Evolutionary conservation across 2,888 invertebrate genomes (phyloP), one percentile per base, ranked within the genome.

Genomic region (Ophonus ardosiacus): DNA sequence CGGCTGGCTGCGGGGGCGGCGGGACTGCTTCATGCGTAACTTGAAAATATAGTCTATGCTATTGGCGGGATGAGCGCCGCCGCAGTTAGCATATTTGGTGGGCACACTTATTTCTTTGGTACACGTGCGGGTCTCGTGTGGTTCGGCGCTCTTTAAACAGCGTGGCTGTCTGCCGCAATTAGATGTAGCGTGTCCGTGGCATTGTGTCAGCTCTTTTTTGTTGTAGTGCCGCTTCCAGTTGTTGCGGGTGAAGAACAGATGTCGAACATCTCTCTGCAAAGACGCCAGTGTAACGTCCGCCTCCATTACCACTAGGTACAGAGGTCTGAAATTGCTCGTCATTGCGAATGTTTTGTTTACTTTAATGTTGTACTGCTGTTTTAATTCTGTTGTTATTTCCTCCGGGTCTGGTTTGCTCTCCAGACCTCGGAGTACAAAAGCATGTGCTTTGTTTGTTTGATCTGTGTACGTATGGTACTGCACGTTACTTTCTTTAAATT

Each of bases 121-220:
- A 10, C 43, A 74, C 13, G n/a, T 21, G 3, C 1, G 6, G 0
- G 31, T 38, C 0, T 10, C 3, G 6, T 68, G 68, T 0, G 8
- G 10, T 15, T 3, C 68, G 0, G 76, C 76, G 13, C 76, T 51
- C 13, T 74, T 74, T 5, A 40, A 6, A n/a, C 43, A 51, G 1
- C 13, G 8, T 2, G 13, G 7, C 0, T 68, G 5, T 7, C 38
- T 17, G 68, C 21, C 5, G 15, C 43, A 74, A 13, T 74, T 31
- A 0, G 74, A 7, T 1, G 74, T 74, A 13, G 74, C 74, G 10
- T 74, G 74, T 15, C 68, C 68, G 10, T 74, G 74, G 8, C 74
- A 74, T 15, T 74, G 74, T 0, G 51, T 74, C 0, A 74, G n/a
- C 13, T 13, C 18, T 74, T 74, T 74, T 43, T 68, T 68, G 24